Conservation (phyloP, 2,888 invertebrate genomes). For the Melieria omissa region DNA sequence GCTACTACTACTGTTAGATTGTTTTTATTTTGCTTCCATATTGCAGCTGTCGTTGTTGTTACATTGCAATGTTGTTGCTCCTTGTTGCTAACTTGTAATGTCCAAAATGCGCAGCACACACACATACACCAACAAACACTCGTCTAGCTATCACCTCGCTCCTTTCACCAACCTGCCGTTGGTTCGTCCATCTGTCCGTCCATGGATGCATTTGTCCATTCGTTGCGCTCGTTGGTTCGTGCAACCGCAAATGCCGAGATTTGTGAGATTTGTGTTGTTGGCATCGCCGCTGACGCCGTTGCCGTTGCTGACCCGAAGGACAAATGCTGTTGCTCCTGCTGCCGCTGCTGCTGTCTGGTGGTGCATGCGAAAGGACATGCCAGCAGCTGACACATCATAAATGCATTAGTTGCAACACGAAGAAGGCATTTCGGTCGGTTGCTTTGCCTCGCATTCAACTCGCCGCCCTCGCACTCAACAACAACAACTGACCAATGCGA, state of each 20-base stretch:
- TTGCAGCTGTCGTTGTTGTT: too few relatives aligned
- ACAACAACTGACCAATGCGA: constrained; percentile 31
- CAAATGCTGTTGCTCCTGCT: constrained; percentile 17
- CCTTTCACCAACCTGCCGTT: not conserved
- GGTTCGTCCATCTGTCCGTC: constrained; percentile 17
- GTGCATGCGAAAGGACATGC: constrained; percentile 37
- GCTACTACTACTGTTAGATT: too few relatives aligned
- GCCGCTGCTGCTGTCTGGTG: constrained; percentile 32
- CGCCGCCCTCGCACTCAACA: not conserved
- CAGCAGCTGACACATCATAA: constrained; percentile 63
- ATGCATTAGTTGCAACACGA: constrained; percentile 57
- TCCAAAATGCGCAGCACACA: constrained; percentile 14
- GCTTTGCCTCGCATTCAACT: constrained; percentile 3
- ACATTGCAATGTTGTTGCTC: not conserved
- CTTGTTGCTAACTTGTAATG: constrained; percentile 13
- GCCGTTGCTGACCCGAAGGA: constrained; percentile 1
- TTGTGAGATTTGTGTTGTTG: constrained; percentile 15
- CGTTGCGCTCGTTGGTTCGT: constrained; percentile 12
- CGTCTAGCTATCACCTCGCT: too few relatives aligned
- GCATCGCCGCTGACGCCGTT: constrained; percentile 19
- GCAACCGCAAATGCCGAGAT: constrained; percentile 31
- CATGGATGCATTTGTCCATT: not conserved
- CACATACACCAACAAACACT: not conserved
- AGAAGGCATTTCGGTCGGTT: constrained; percentile 33
- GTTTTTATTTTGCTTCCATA: too few relatives aligned